phyloP scores from a whole-genome alignment of 2,888 invertebrate species.

The Acronicta psi region DNA sequence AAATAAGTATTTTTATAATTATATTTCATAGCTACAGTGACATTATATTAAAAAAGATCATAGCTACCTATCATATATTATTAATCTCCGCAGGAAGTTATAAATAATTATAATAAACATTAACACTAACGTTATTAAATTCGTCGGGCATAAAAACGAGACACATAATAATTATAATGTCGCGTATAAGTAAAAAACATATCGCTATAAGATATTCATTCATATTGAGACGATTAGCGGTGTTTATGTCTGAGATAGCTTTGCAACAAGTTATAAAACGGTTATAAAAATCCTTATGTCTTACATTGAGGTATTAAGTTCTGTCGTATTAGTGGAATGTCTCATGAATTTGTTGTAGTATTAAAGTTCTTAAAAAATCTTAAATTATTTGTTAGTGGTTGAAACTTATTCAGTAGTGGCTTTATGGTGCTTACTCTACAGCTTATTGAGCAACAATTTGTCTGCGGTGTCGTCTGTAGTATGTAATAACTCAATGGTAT shows the following conservation, averaged over 20 bases:
- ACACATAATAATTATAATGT: constrained; percentile 24
- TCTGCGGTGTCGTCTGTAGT: neutral
- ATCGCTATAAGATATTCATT: constrained; percentile 45
- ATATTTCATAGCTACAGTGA: too few species aligned
- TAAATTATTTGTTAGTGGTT: too few species aligned
- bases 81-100: constrained; percentile 30
- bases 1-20: too few species aligned
- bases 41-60: too few species aligned
- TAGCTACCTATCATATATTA: neutral
- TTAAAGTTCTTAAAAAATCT: neutral
- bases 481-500: constrained; percentile 22
- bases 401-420: neutral
- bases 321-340: neutral
- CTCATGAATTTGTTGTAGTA: too few species aligned
- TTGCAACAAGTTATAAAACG: constrained; percentile 59
- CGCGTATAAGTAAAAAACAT: constrained; percentile 26
- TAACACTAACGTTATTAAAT: constrained; percentile 23
- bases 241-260: constrained; percentile 51
- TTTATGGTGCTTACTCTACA: neutral
- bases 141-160: constrained; percentile 29
- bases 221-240: constrained; percentile 48
- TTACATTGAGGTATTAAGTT: constrained; percentile 28
- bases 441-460: neutral
- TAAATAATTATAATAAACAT: constrained; percentile 21
- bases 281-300: constrained; percentile 62